Evolutionary conservation across 2,888 invertebrate genomes (phyloP).

Genomic region (Miltochrista miniata): DNA sequence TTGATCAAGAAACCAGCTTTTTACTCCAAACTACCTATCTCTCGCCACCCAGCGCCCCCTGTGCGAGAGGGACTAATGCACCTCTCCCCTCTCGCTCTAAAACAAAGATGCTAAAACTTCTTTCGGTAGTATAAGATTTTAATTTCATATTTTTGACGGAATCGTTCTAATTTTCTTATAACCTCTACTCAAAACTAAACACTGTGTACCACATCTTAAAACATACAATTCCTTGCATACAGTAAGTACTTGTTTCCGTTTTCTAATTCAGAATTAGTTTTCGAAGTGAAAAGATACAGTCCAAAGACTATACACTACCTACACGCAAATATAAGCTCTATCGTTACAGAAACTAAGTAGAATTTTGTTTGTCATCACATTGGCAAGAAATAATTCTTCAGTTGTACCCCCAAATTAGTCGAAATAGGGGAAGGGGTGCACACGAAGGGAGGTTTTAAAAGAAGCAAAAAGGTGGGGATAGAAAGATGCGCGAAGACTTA

Average conservation of each 20-base stretch:
- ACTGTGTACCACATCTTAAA: constrained; percentile 26
- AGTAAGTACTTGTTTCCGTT: constrained; percentile 73
- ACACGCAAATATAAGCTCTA: constrained; percentile 49
- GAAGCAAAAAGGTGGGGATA: constrained; percentile 83
- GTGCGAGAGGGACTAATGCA: constrained; percentile 80
- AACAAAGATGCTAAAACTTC: constrained; percentile 85
- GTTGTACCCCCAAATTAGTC: constrained; percentile 84
- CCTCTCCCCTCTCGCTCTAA: constrained; percentile 79
- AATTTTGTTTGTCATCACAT: constrained; percentile 48
- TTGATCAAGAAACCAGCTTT: constrained; percentile 83
- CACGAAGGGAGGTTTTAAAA: constrained; percentile 83
- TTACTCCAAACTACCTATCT: constrained; percentile 82
- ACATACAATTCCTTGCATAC: constrained; percentile 27
- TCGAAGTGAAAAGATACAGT: constrained; percentile 84
- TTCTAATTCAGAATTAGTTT: constrained; percentile 83
- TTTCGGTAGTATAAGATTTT: constrained; percentile 84
- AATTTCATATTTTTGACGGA: constrained; percentile 84
- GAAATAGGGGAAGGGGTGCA: constrained; percentile 83
- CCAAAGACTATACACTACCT: constrained; percentile 71
- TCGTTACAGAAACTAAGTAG: constrained; percentile 42
- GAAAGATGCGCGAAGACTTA: constrained; percentile 84
- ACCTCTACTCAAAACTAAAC: constrained; percentile 35
- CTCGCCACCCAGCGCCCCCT: constrained; percentile 53
- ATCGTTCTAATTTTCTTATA: constrained; percentile 77
- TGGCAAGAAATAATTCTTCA: constrained; percentile 82